Base-by-base conservation (phyloP, 64 coral and sea anemone genomes). In the Porites lutea region DNA sequence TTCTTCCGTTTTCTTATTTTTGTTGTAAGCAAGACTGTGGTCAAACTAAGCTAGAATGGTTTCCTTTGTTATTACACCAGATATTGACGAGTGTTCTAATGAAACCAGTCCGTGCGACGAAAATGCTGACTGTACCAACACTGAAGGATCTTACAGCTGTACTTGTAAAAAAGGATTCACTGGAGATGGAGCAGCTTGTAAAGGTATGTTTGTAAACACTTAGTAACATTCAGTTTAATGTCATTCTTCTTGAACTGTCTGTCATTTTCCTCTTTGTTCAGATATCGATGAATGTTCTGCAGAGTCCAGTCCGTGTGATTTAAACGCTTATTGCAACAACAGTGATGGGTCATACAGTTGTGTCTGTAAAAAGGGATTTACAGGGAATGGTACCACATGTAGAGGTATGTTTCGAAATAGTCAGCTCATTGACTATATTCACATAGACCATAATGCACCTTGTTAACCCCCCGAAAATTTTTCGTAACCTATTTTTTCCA, bases 51-150 rank as follows among this genome's bases (percentile, higher is more conserved):
- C 0, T 55, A 7, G 1, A 57, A 9, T 7, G 5, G 1, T 20
- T 20, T 79, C 20, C 11, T 5, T 8, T 10, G 20, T 52, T 57
- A 0, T 2, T 16, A 14, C 8, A 21, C 54, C 52, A 96, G 94
- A 96, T 88, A 72, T 96, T 16, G 78, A 96, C 59, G 94, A 96
- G 81, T 96, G 94, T 21, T 18, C 49, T 13, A 37, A 71, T 11
- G 87, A 59, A 23, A 51, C 69, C 0, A 54, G 45, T 49, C 46
- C 68, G 22, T 96, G 94, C 78, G 75, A 96, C 37, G 12, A 62
- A 8, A 13, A 78, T 14, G 90, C 85, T 9, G 64, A 65, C 16
- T 96, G 94, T 50, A 69, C 19, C 59, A 96, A 96, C 59, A 88
- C 8, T 58, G 69, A 75, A 23, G 70, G 86, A 11, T 88, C 86